These are phyloP conservation scores for Hypanus sabinus DNA, from an alignment of 2,113 vertebrate species.

Conservation along the genomic window DNA sequence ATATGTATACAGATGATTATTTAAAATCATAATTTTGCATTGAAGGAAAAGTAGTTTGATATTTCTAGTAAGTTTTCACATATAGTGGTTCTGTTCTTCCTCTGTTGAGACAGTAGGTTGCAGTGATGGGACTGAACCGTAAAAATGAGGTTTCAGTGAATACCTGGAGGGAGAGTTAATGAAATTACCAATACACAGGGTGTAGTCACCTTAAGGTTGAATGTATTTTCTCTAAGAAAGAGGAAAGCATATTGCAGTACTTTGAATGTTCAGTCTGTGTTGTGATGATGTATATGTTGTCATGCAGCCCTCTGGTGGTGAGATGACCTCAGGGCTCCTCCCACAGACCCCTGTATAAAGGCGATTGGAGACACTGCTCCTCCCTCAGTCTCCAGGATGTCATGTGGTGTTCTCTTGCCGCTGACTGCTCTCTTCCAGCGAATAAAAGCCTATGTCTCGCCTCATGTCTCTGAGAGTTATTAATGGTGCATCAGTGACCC, in stretches of 20 bases:
- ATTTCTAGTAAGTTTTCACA: neutral
- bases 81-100: too few relatives aligned
- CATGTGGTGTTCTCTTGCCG: too few relatives aligned
- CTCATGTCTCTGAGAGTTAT: too few relatives aligned
- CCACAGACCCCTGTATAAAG: too few relatives aligned
- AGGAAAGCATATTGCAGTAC: neutral
- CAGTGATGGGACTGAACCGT: too few relatives aligned
- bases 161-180: neutral
- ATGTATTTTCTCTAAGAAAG: neutral
- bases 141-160: neutral
- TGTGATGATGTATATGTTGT: neutral
- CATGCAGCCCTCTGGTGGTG: conserved; percentile 16
- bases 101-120: too few relatives aligned
- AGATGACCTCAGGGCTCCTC: too few relatives aligned
- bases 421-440: too few relatives aligned
- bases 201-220: neutral
- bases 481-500: too few relatives aligned
- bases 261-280: neutral
- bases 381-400: too few relatives aligned
- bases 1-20: neutral
- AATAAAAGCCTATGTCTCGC: too few relatives aligned
- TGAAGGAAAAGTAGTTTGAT: neutral
- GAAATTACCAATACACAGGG: neutral
- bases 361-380: too few relatives aligned
- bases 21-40: neutral